Evolutionary conservation across 2,888 invertebrate species (phyloP).

Genomic region (Eupelmus urozonus): DNA sequence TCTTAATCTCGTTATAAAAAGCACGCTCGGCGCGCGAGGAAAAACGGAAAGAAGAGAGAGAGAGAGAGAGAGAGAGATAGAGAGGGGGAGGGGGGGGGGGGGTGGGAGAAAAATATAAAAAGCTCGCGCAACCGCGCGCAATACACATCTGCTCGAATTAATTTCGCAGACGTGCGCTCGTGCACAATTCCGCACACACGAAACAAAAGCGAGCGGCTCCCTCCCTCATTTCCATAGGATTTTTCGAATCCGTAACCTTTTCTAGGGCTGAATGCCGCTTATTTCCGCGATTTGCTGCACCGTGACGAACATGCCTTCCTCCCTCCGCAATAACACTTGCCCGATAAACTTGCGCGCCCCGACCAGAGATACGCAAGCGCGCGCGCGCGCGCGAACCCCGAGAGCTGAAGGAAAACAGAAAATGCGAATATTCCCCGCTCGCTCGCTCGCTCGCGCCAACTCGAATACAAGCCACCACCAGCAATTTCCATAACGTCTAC

Average conservation of each 20-base stretch:
- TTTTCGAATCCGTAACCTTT: slow-evolving; percentile 53
- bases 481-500: slow-evolving; percentile 49
- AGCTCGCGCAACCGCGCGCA: slow-evolving; percentile 9
- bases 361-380: background rate
- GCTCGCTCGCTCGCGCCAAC: slow-evolving; percentile 15
- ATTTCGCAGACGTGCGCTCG: slow-evolving; percentile 43
- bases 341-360: slow-evolving; percentile 36
- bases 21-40: slow-evolving; percentile 5
- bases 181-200: slow-evolving; percentile 34
- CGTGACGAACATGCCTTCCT: slow-evolving; percentile 42
- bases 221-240: slow-evolving; percentile 50
- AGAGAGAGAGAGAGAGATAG: background rate
- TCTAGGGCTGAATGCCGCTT: slow-evolving; percentile 28
- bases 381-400: background rate
- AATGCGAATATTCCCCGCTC: slow-evolving; percentile 42
- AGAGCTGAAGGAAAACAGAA: slow-evolving; percentile 25
- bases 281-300: slow-evolving; percentile 47
- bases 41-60: background rate
- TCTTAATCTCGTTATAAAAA: slow-evolving; percentile 59
- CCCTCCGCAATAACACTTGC: slow-evolving; percentile 37
- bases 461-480: slow-evolving; percentile 32
- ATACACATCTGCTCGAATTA: slow-evolving; percentile 56
- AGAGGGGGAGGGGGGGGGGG: background rate
- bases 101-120: slow-evolving; percentile 28
- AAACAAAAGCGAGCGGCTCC: slow-evolving; percentile 23